Conservation (phyloP, 2,888 invertebrate genomes). For the Athalia circularis region DNA sequence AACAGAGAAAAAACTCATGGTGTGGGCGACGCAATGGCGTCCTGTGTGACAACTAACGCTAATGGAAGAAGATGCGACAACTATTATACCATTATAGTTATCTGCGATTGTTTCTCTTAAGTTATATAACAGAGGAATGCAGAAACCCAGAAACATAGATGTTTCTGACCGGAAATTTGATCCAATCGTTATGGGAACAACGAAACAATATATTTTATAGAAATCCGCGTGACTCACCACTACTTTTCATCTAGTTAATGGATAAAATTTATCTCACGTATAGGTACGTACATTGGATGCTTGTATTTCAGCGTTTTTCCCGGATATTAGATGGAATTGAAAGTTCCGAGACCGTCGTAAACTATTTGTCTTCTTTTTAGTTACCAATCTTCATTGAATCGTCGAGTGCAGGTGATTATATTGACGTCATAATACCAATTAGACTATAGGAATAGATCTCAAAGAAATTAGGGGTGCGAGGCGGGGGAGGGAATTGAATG, state of each 20-base stretch:
- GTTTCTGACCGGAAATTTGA: constrained; percentile 3
- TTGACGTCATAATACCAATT: not conserved
- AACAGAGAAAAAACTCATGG: not conserved
- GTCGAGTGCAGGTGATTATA: not conserved
- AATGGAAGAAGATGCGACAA: not conserved
- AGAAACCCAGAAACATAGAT: not conserved
- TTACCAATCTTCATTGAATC: not conserved
- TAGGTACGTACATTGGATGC: too few relatives aligned
- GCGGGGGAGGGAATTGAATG: too few relatives aligned
- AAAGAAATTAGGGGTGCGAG: too few relatives aligned
- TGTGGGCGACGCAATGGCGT: not conserved
- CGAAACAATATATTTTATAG: not conserved
- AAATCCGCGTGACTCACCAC: not conserved
- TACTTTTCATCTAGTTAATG: constrained; percentile 4
- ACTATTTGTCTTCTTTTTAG: not conserved
- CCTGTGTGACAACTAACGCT: not conserved
- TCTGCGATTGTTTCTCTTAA: not conserved
- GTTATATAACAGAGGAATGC: not conserved
- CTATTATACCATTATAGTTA: not conserved
- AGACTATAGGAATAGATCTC: too few relatives aligned
- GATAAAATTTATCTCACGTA: not conserved
- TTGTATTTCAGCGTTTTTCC: not conserved
- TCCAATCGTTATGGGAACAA: not conserved
- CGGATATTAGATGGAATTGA: not conserved
- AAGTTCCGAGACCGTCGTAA: too few relatives aligned